Base-by-base conservation (phyloP, 2,888 invertebrate genomes). In the Plagiodera versicolora region DNA sequence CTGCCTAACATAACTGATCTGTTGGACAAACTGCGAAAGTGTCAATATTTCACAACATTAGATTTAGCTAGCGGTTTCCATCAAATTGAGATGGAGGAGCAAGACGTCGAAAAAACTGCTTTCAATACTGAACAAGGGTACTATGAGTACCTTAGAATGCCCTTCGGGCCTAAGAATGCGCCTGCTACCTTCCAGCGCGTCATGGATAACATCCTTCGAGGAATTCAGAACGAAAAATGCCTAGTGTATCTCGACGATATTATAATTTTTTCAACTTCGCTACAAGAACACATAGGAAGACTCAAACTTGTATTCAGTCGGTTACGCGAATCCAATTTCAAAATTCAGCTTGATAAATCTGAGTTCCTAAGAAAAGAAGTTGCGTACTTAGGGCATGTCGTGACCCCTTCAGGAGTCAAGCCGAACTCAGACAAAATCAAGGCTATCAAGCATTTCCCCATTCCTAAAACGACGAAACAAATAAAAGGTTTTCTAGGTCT, bases 241-340 rank as follows among this genome's bases (percentile, higher is more conserved):
- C n/a, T n/a, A n/a, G 68, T 70, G 0, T 72, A 71, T 39, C 17
- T 72, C 10, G 71, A 72, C 47, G 49, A 30, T 14, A 55, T 55
- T 19, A 55, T 55, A 51, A n/a, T 51, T 16, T 51, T 28, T 14
- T 51, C 30, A 11, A 51, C 51, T 3, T 51, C 51, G 11, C n/a
- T 60, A 28, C 30, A 49, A 11, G 58, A 58, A 44, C 61, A 61
- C 39, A 35, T 62, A 6, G 28, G 53, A 17, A 51, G 51, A 28
- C 17, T 58, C 6, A 44, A 49, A 53, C 11, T 18, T 9, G 53
- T 61, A 45, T 61, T 57, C 30, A n/a, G 51, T 24, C 1, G 44
- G 6, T 19, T 61, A 1, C 32, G 39, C 8, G 39, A 39, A 39
- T 10, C 39, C 14, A 63, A 53, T 62, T 60, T 64, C 52, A 63